These are phyloP conservation scores for Spinibarbus caldwelli DNA, from an alignment of 2,797 vertebrate genomes.

Conservation along the genomic window DNA sequence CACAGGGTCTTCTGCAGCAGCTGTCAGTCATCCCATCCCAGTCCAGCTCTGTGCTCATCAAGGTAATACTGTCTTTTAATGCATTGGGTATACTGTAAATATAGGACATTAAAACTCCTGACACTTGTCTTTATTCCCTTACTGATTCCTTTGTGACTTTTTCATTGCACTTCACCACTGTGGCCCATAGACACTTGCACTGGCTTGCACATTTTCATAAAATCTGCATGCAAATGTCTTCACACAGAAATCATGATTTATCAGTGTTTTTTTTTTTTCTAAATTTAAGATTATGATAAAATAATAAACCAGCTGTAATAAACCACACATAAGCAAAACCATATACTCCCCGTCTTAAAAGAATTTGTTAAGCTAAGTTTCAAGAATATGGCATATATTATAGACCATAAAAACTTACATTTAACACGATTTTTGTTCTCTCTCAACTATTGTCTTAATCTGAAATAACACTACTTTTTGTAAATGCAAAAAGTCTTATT, in stretches of 20 bases:
- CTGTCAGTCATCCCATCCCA: slow-evolving; percentile 78
- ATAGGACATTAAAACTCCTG: not conserved
- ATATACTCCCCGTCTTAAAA: not conserved
- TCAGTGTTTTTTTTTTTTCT: not conserved
- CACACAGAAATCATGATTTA: not conserved
- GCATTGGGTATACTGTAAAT: not conserved
- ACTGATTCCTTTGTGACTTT: not conserved
- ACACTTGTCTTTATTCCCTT: not conserved
- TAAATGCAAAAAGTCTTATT: too few relatives aligned
- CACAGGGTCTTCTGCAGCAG: slow-evolving; percentile 87
- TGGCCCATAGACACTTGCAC: too few relatives aligned
- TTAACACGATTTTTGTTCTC: too few relatives aligned
- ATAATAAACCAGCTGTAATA: not conserved
- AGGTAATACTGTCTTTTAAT: slow-evolving; percentile 67
- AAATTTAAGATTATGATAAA: not conserved
- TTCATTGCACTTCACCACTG: not conserved
- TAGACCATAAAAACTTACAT: too few relatives aligned
- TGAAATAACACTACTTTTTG: too few relatives aligned
- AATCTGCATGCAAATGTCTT: not conserved
- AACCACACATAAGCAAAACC: not conserved
- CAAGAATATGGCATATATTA: too few relatives aligned
- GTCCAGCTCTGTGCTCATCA: slow-evolving; percentile 81
- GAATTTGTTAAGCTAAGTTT: not conserved
- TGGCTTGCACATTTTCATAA: not conserved
- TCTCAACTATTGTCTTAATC: too few relatives aligned